Percentiles rank a stretch among this genome's conserved stretches.
Evolutionary conservation across 2,888 invertebrate genomes (phyloP).

Genomic region (Hyposoter didymator): DNA sequence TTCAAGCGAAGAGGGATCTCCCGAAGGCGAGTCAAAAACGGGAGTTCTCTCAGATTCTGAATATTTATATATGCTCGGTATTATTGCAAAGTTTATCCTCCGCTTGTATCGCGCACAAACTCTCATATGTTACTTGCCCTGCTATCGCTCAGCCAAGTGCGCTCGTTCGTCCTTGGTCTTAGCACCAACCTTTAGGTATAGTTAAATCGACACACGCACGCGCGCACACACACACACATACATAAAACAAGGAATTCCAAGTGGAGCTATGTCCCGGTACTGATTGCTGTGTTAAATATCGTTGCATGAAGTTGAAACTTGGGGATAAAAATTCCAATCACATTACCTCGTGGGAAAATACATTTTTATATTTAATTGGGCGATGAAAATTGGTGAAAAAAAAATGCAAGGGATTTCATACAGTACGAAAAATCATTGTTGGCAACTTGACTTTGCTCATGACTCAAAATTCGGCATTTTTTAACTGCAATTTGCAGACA

Average conservation of each 20-base stretch:
- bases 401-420: not conserved
- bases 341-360: not conserved
- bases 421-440: not conserved
- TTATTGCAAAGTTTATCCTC: not conserved
- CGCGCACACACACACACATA: not conserved
- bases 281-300: constrained; percentile 26
- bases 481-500: not conserved
- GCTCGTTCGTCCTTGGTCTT: constrained; percentile 45
- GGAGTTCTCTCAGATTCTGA: constrained; percentile 12
- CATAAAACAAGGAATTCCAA: constrained; percentile 30
- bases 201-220: not conserved
- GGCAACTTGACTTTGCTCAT: not conserved
- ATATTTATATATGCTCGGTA: not conserved
- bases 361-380: not conserved
- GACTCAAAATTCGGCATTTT: not conserved
- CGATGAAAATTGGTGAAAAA: not conserved
- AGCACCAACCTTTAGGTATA: constrained; percentile 9
- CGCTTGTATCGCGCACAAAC: constrained; percentile 3
- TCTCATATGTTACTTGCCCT: constrained; percentile 2
- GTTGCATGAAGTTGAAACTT: not conserved
- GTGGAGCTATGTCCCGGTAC: constrained; percentile 23
- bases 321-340: not conserved
- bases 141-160: constrained; percentile 29
- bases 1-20: constrained; percentile 21
- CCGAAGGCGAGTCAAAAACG: constrained; percentile 19